Conservation (phyloP, 2,113 vertebrate genomes). For the Centropus unirufus region DNA sequence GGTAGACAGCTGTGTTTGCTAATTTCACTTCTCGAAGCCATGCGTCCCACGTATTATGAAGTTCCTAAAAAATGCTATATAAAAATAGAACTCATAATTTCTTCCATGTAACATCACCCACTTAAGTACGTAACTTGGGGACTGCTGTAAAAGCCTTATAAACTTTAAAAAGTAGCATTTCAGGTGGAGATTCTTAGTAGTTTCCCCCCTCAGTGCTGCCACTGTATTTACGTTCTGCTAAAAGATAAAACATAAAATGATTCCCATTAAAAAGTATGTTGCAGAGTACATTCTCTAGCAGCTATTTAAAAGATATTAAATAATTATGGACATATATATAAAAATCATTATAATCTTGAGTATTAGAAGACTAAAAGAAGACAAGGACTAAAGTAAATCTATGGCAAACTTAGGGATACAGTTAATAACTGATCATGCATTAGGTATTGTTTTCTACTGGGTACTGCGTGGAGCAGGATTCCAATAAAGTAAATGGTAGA, state of each 20-base stretch:
- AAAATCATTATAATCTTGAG: background rate
- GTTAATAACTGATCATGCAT: background rate
- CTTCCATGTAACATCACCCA: background rate
- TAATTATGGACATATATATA: background rate
- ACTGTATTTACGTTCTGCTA: background rate
- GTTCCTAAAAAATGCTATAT: background rate
- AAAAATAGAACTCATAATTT: slow-evolving; percentile 2
- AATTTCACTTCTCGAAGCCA: background rate
- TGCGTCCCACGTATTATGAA: background rate
- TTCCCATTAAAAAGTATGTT: background rate
- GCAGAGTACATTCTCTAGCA: background rate
- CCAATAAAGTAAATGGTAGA: background rate
- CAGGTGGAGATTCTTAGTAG: background rate
- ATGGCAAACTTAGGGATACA: background rate
- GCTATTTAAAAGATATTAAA: background rate
- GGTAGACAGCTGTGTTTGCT: background rate
- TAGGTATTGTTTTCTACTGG: background rate
- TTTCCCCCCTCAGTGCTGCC: background rate
- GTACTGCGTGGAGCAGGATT: background rate
- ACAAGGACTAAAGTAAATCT: background rate
- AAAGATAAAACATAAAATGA: background rate
- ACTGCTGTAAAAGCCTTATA: background rate
- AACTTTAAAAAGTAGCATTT: background rate
- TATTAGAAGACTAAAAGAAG: background rate
- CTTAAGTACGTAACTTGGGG: background rate